A percentile compares a stretch with the other conserved stretches of the same genome.
These are phyloP conservation scores for Drosophila azteca DNA, from an alignment of 1,140 invertebrate genomes.

Conservation along the genomic window DNA sequence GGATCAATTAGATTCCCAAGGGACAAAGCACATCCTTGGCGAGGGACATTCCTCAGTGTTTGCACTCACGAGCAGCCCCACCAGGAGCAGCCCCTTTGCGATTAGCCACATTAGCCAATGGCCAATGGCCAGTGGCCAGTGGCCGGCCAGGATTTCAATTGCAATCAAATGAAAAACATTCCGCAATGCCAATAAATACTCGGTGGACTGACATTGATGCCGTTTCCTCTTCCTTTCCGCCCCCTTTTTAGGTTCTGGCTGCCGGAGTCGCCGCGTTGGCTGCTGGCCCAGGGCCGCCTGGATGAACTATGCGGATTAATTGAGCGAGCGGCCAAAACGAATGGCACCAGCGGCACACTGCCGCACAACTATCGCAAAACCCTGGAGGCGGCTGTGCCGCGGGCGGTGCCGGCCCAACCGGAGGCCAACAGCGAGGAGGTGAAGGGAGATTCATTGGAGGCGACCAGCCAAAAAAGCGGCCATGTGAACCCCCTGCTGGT, in stretches of 20 bases:
- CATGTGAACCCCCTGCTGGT: slow-evolving; percentile 85
- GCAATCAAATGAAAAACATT: slow-evolving; percentile 73
- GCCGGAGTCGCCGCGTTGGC: slow-evolving; percentile 94
- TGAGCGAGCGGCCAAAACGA: slow-evolving; percentile 87
- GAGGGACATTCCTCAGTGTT: slow-evolving; percentile 59
- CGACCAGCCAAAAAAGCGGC: not conserved
- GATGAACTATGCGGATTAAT: slow-evolving; percentile 88
- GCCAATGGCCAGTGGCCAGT: slow-evolving; percentile 12
- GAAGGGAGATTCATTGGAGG: not conserved
- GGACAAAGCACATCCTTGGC: slow-evolving; percentile 52
- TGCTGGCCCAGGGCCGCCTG: slow-evolving; percentile 89
- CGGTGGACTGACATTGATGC: slow-evolving; percentile 37
- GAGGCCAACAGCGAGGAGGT: slow-evolving; percentile 31
- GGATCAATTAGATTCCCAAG: slow-evolving; percentile 71
- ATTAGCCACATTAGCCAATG: slow-evolving; percentile 55
- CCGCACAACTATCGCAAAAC: slow-evolving; percentile 87
- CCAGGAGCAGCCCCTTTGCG: not conserved
- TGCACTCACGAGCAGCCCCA: slow-evolving; percentile 28
- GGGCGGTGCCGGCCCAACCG: slow-evolving; percentile 19
- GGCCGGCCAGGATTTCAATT: slow-evolving; percentile 1
- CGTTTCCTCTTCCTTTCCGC: slow-evolving; percentile 2
- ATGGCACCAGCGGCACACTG: slow-evolving; percentile 84
- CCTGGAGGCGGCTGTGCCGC: slow-evolving; percentile 81
- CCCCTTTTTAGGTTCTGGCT: slow-evolving; percentile 87
- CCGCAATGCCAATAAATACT: slow-evolving; percentile 70